Conservation (phyloP, 2,797 vertebrate genomes). For the Astyanax mexicanus region DNA sequence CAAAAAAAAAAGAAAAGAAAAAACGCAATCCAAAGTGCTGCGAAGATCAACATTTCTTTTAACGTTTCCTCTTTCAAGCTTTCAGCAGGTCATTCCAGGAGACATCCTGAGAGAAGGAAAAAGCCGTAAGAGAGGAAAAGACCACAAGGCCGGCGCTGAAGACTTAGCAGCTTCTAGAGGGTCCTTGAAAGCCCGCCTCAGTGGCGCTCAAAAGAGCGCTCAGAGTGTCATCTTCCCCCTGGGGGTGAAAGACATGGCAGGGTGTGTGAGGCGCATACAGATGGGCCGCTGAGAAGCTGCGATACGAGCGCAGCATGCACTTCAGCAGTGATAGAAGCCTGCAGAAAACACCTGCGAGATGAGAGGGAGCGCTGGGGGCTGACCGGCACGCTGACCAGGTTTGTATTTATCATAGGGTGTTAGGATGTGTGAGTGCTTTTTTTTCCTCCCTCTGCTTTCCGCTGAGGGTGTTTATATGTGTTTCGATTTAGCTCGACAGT, state of each 20-base stretch:
- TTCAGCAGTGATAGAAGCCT: background rate
- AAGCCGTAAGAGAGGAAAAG: conserved; percentile 12
- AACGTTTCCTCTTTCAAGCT: conserved; percentile 7
- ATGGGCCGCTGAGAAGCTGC: conserved; percentile 16
- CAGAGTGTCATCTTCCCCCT: conserved; percentile 68
- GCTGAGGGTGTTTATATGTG: conserved; percentile 10
- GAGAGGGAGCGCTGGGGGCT: background rate
- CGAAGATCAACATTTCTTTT: conserved; percentile 21
- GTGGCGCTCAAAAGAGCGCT: conserved; percentile 65
- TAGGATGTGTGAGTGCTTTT: background rate
- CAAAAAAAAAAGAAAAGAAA: too few species aligned
- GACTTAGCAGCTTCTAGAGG: conserved; percentile 40
- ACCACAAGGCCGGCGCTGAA: conserved; percentile 20
- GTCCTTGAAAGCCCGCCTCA: conserved; percentile 44
- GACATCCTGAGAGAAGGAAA: background rate
- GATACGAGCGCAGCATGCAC: background rate
- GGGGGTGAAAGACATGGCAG: conserved; percentile 22
- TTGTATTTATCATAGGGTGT: background rate
- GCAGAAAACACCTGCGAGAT: conserved; percentile 2
- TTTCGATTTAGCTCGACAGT: background rate
- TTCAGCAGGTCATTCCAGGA: conserved; percentile 2
- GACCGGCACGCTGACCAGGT: background rate
- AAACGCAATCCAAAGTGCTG: background rate
- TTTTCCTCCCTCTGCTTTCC: background rate
- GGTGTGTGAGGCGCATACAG: background rate